phyloP scores from a whole-genome alignment of 1,140 invertebrate species.

The Bacillus rossius region DNA sequence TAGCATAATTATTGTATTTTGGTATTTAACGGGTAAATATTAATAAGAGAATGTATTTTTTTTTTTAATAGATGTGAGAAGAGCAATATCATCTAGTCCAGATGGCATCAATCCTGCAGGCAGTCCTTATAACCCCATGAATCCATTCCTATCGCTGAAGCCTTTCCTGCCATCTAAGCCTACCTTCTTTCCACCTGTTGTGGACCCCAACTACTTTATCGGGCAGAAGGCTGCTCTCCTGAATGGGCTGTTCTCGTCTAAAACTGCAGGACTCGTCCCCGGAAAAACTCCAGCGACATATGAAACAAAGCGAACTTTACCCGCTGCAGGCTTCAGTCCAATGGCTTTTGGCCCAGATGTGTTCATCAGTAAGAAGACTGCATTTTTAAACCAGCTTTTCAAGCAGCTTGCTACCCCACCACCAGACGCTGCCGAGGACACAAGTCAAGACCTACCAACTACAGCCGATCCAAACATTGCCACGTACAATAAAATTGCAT shows the following conservation, averaged over 20 bases:
- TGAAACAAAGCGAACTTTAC: constrained; percentile 1
- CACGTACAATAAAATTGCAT: too few relatives aligned
- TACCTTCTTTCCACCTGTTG: constrained; percentile 20
- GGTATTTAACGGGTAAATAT: too few relatives aligned
- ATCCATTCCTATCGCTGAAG: constrained; percentile 7
- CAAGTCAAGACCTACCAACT: too few relatives aligned
- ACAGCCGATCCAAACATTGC: too few relatives aligned
- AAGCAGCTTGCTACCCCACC: not conserved
- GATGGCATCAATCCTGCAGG: too few relatives aligned
- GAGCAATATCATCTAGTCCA: too few relatives aligned
- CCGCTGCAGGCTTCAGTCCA: not conserved
- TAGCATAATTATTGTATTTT: too few relatives aligned
- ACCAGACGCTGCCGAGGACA: not conserved
- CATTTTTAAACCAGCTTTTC: constrained; percentile 7
- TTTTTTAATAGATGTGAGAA: too few relatives aligned
- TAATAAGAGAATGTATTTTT: too few relatives aligned
- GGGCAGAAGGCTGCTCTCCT: constrained; percentile 38
- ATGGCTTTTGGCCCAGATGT: not conserved
- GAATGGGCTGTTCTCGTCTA: constrained; percentile 32
- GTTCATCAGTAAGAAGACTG: constrained; percentile 24
- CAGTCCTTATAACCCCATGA: constrained; percentile 1
- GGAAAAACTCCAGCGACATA: constrained; percentile 27
- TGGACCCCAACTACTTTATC: constrained; percentile 36
- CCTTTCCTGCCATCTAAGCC: constrained; percentile 20
- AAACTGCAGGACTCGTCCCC: constrained; percentile 17